A percentile compares a stretch with the other conserved stretches of the same genome.
Evolutionary conservation across 2,888 invertebrate genomes (phyloP).

Genomic region (Pristionchus entomophagus): DNA sequence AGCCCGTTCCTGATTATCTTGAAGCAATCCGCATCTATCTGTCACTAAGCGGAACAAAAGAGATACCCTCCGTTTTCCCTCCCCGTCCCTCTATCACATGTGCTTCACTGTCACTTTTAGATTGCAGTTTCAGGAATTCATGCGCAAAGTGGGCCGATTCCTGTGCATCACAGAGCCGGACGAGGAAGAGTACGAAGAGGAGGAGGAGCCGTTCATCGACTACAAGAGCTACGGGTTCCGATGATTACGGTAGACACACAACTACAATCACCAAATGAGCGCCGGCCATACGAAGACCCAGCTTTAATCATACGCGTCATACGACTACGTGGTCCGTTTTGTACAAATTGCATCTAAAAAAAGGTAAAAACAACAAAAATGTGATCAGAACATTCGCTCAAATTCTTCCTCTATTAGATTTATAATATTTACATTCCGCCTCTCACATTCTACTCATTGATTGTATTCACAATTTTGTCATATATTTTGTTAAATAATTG

Average conservation of each 20-base stretch:
- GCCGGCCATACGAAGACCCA: neutral
- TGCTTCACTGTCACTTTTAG: neutral
- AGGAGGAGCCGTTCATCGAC: neutral
- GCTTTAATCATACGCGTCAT: neutral
- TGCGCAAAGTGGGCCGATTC: constrained; percentile 15
- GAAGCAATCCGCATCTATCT: no score
- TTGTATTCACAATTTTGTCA: no score
- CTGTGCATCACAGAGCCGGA: neutral
- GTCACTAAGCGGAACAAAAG: no score
- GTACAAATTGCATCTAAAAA: no score
- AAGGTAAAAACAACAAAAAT: no score
- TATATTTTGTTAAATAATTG: no score
- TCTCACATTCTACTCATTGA: no score
- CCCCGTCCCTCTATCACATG: neutral
- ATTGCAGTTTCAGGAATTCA: constrained; percentile 25
- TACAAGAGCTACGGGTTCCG: neutral
- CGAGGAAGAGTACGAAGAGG: neutral
- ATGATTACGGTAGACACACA: neutral
- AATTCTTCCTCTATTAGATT: no score
- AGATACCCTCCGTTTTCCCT: neutral
- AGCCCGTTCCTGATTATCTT: no score
- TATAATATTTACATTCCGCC: no score
- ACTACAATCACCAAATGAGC: no score
- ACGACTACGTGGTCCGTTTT: neutral
- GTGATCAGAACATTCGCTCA: no score